Evolutionary conservation across 2,888 invertebrate species (phyloP).

Genomic region (Hesperia comma): DNA sequence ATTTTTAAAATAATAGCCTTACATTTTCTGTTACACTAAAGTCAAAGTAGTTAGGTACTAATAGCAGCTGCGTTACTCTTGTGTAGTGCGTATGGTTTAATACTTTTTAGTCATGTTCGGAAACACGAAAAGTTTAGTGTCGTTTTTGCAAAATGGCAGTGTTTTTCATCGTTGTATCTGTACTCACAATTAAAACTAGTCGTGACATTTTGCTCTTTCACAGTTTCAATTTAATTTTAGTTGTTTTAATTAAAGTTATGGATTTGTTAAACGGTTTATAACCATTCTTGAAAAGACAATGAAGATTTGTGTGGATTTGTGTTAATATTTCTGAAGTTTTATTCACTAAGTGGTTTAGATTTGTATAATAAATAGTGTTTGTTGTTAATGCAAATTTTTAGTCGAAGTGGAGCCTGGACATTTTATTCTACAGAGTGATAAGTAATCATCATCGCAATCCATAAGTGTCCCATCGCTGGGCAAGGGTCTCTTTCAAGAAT

Average conservation of each 20-base stretch:
- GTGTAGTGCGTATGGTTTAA: constrained; percentile 37
- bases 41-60: too few species aligned
- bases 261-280: constrained; percentile 19
- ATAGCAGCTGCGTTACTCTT: constrained; percentile 20
- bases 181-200: constrained; percentile 37
- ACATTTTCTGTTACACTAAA: too few species aligned
- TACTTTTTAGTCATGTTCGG: constrained; percentile 43
- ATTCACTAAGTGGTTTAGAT: too few species aligned
- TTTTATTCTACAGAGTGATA: too few species aligned
- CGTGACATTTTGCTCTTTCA: constrained; percentile 37
- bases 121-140: constrained; percentile 46
- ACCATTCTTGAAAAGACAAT: not conserved
- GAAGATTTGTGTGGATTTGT: not conserved
- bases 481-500: too few species aligned
- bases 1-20: too few species aligned
- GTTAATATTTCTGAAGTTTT: not conserved
- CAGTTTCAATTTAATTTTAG: constrained; percentile 28
- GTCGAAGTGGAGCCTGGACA: too few species aligned
- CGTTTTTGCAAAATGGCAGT: constrained; percentile 47
- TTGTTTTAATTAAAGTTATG: constrained; percentile 31
- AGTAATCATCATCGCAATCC: too few species aligned
- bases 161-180: constrained; percentile 46
- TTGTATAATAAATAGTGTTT: too few species aligned
- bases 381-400: too few species aligned
- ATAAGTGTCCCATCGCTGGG: too few species aligned